phyloP scores from a whole-genome alignment of 2,797 vertebrate genomes.

The Chelidonichthys spinosus region DNA sequence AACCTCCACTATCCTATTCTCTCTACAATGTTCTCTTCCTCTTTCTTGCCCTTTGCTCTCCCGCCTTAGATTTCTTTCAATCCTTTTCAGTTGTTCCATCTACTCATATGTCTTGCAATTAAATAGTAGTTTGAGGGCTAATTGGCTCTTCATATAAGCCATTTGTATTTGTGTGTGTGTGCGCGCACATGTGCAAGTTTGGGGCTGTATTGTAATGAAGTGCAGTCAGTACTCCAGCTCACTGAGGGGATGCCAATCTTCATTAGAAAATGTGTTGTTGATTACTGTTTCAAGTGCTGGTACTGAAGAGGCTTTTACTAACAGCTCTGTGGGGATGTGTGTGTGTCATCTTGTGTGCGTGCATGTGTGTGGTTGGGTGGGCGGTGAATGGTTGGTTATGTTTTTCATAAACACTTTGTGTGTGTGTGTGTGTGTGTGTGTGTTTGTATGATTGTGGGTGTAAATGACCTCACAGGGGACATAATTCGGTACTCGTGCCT shows the following conservation, averaged over 20 bases:
- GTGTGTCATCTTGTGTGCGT: slow-evolving; percentile 11
- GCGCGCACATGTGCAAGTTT: slow-evolving; percentile 25
- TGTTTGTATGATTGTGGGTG: slow-evolving; percentile 48
- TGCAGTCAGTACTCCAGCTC: slow-evolving; percentile 43
- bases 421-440: slow-evolving; percentile 6
- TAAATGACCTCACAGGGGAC: slow-evolving; percentile 87
- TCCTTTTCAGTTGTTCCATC: slow-evolving; percentile 10
- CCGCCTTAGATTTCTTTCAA: neutral
- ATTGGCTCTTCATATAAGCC: slow-evolving; percentile 54
- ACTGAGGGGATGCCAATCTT: slow-evolving; percentile 64
- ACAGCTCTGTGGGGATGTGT: slow-evolving; percentile 22
- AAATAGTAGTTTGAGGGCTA: slow-evolving; percentile 52
- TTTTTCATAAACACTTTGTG: slow-evolving; percentile 21
- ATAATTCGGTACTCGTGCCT: slow-evolving; percentile 96
- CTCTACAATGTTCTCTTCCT: neutral
- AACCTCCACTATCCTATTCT: slow-evolving; percentile 8
- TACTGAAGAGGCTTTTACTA: slow-evolving; percentile 40
- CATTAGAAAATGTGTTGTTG: slow-evolving; percentile 70
- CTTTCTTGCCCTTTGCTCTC: slow-evolving; percentile 12
- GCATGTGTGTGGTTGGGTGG: slow-evolving; percentile 11
- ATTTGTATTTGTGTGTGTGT: slow-evolving; percentile 47
- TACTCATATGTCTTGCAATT: slow-evolving; percentile 17
- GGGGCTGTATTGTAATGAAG: slow-evolving; percentile 61
- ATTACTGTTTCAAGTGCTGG: slow-evolving; percentile 61
- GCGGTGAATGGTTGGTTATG: slow-evolving; percentile 38